Conservation (phyloP, 2,888 invertebrate species). For the Tillus elongatus region DNA sequence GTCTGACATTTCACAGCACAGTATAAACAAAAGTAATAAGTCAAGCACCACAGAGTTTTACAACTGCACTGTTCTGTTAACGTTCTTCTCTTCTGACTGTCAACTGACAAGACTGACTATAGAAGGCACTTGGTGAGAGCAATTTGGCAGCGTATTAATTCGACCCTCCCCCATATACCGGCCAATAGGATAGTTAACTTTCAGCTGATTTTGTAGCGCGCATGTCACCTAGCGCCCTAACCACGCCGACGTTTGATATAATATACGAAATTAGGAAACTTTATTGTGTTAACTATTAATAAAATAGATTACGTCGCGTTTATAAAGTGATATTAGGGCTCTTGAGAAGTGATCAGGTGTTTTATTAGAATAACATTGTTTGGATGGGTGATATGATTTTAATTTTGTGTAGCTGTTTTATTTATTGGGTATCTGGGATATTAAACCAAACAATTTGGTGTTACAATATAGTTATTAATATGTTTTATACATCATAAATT, state of each 20-base stretch:
- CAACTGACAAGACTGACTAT: too few species aligned
- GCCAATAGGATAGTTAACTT: slow-evolving; percentile 26
- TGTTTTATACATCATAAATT: too few species aligned
- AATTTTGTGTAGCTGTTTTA: slow-evolving; percentile 27
- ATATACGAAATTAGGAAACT: too few species aligned
- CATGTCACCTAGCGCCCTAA: slow-evolving; percentile 26
- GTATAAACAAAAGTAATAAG: too few species aligned
- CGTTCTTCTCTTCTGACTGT: too few species aligned
- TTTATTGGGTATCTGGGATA: slow-evolving; percentile 30
- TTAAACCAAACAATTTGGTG: too few species aligned
- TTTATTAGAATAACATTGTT: slow-evolving; percentile 26
- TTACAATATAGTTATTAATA: too few species aligned
- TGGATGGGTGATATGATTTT: slow-evolving; percentile 28
- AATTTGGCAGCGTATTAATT: slow-evolving; percentile 24
- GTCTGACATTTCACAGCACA: too few species aligned
- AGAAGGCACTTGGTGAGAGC: slow-evolving; percentile 26
- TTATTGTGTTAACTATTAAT: too few species aligned
- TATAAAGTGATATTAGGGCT: slow-evolving; percentile 31
- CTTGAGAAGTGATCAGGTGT: slow-evolving; percentile 35
- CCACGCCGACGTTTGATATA: slow-evolving; percentile 35
- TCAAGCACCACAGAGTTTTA: too few species aligned
- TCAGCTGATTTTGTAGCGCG: slow-evolving; percentile 19
- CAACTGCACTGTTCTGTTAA: too few species aligned
- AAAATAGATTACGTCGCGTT: slow-evolving; percentile 23
- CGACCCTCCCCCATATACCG: slow-evolving; percentile 26